Conservation (phyloP, 2,113 vertebrate species). For the Trochalopteron elliotii region DNA sequence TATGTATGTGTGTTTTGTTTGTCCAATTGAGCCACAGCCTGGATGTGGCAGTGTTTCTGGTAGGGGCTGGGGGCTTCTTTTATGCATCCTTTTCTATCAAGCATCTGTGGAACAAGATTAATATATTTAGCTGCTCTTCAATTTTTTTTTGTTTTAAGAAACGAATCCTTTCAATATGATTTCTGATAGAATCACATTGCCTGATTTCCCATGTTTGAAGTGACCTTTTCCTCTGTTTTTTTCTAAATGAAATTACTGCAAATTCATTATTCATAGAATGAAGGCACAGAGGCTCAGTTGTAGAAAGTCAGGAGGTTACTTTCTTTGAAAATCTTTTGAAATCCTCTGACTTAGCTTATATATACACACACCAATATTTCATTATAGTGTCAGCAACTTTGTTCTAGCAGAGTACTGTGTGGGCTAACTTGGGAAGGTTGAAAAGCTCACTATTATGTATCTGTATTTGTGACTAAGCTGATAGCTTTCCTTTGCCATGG, state of each 20-base stretch:
- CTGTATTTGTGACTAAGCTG: background rate
- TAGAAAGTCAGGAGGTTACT: background rate
- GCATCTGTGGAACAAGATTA: background rate
- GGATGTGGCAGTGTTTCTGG: background rate
- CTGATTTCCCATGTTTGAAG: conserved; percentile 31
- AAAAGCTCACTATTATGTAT: fast-evolving
- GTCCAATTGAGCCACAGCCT: background rate
- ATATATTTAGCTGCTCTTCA: background rate
- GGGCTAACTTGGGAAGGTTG: background rate
- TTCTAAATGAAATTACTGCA: conserved; percentile 42
- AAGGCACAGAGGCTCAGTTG: background rate
- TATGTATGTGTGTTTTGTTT: background rate
- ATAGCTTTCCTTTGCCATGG: background rate
- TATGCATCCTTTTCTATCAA: background rate
- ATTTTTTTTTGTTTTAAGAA: background rate
- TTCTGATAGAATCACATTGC: conserved; percentile 20
- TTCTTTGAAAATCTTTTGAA: conserved; percentile 26
- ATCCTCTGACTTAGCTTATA: background rate
- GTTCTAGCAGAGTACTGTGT: background rate
- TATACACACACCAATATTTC: background rate
- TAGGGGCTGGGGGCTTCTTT: background rate
- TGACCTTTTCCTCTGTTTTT: conserved; percentile 27
- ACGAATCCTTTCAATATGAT: background rate
- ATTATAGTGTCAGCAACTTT: background rate
- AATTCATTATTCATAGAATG: conserved; percentile 32